Evolutionary conservation across 53 echinoderm and acorn worm species (phyloP).

Genomic region (Paelopatides confundens): DNA sequence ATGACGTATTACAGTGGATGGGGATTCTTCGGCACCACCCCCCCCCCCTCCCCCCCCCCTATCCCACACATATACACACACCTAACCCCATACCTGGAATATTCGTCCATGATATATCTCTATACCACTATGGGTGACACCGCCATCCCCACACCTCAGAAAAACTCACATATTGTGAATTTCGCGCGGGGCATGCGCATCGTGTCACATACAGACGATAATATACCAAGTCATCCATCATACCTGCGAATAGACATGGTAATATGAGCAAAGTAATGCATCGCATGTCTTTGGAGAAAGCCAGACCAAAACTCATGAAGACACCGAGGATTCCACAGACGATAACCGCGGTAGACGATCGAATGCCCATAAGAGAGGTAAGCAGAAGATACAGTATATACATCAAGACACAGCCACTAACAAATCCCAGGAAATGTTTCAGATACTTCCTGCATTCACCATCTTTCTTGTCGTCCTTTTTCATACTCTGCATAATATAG

Average conservation of each 20-base stretch:
- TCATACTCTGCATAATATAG: constrained; percentile 46
- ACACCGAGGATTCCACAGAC: constrained; percentile 62
- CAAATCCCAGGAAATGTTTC: constrained; percentile 68
- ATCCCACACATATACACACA: no score
- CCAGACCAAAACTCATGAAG: constrained; percentile 81
- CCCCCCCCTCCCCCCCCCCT: neutral
- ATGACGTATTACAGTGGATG: neutral
- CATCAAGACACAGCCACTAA: constrained; percentile 65
- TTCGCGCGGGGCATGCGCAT: no score
- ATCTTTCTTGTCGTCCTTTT: constrained; percentile 51
- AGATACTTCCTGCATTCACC: constrained; percentile 60
- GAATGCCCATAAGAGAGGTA: constrained; percentile 66
- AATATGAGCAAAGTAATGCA: constrained; percentile 86
- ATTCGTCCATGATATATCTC: no score
- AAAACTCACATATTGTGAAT: no score
- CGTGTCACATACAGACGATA: no score
- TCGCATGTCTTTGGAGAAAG: constrained; percentile 72
- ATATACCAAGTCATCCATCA: no score
- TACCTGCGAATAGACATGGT: constrained; percentile 88
- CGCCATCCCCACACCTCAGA: no score
- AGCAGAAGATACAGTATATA: constrained; percentile 73
- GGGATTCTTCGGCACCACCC: neutral
- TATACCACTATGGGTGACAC: no score
- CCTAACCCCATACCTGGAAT: no score
- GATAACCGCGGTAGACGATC: constrained; percentile 62